Base-by-base conservation (phyloP, 1,140 invertebrate species). In the Camponotus floridanus region DNA sequence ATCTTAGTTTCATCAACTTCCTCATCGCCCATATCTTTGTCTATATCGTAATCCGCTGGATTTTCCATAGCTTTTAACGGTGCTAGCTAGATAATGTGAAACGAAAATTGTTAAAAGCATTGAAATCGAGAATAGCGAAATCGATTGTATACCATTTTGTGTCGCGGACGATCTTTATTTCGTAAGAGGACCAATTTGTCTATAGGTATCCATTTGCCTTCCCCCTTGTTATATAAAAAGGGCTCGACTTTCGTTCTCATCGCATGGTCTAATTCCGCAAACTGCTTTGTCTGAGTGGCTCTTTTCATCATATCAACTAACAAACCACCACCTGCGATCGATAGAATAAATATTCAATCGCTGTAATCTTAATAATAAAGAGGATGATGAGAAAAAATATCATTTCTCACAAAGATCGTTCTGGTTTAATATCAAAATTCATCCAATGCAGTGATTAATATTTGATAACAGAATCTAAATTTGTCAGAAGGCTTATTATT, bases 241-340 rank as follows among this genome's bases (percentile, higher is more conserved):
- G 98, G 98, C 90, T 98, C 97, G 1, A 99, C 98, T 94, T 98
- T 98, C 6, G 97, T 98, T 94, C 98, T 97, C 42, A 99, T 98
- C 4, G 98, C 97, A 94, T 98, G 97, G 93, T 99, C 98, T 57
- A 99, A 96, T 93, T 98, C 98, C 0, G 97, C 97, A 91, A 97
- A 98, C 91, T 98, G 97, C 93, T 98, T 98, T 45, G 97, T 98
- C 92, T 98, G 97, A 0, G 97, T 96, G 0, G 98, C 98, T 90
- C 98, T 96, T 95, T 99, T 99, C 97, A 99, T 99, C 95, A 99
- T 96, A 90, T 99, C 98, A 4, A 99, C 98, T 3, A 99, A 95
- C 67, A 98, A 95, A 65, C 99, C 99, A 67, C 98, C 98, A 86
- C 98, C 98, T 98, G 65, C 18, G 51, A 85, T 4, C 48, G 18